A percentile compares a stretch with the other conserved stretches of the same genome.
These are phyloP conservation scores for Pterostichus madidus DNA, from an alignment of 2,888 invertebrate genomes.

Conservation along the genomic window DNA sequence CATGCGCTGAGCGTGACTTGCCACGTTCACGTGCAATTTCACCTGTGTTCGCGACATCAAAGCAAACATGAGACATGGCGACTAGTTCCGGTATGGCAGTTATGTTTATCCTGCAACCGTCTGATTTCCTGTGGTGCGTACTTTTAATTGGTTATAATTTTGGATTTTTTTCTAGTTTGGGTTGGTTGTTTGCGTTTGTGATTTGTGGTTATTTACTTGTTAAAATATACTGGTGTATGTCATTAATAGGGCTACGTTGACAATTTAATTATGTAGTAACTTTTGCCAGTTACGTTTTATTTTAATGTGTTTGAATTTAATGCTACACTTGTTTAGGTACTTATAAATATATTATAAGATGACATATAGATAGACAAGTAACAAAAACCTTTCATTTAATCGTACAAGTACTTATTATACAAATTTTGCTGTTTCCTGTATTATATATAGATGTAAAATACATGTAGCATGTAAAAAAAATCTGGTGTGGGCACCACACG, in stretches of 20 bases:
- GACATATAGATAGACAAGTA: too few species aligned
- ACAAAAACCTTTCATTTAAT: too few species aligned
- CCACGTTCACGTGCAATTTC: slow-evolving; percentile 8
- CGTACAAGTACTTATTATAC: too few species aligned
- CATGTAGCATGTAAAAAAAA: too few species aligned
- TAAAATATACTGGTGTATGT: background rate
- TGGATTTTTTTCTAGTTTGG: too few species aligned
- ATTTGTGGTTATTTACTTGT: slow-evolving; percentile 11
- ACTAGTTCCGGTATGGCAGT: too few species aligned
- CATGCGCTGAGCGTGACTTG: background rate
- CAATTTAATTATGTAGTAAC: background rate
- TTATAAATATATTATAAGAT: background rate
- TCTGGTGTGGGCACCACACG: too few species aligned
- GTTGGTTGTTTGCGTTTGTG: background rate
- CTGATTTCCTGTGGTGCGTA: background rate
- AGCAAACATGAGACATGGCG: slow-evolving; percentile 1
- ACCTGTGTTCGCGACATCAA: slow-evolving; percentile 1
- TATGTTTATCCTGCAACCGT: background rate
- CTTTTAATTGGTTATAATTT: background rate
- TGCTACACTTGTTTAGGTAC: background rate
- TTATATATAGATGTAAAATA: too few species aligned
- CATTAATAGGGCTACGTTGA: background rate
- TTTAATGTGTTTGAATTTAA: slow-evolving; percentile 3
- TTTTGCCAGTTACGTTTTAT: background rate
- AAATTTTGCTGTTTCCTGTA: too few species aligned